Evolutionary conservation across 1,140 invertebrate species (phyloP).

Genomic region (Apis laboriosa): DNA sequence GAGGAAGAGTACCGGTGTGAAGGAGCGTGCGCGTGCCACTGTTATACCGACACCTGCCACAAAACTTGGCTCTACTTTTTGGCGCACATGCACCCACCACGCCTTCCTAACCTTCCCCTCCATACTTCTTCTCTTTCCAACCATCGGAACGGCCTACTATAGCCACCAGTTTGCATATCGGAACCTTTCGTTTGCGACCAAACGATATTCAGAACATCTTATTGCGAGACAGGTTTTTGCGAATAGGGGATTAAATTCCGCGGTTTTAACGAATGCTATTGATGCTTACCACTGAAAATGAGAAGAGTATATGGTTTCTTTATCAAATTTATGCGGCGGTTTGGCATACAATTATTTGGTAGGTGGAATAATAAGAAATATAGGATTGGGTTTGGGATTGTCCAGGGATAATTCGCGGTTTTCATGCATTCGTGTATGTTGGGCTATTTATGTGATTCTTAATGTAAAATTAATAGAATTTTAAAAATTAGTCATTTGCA

Average conservation of each 20-base stretch:
- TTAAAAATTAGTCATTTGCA: too few relatives aligned
- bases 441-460: neutral
- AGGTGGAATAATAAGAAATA: neutral
- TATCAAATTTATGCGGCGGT: neutral
- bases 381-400: neutral
- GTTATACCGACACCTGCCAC: slow-evolving; percentile 69
- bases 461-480: neutral
- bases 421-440: neutral
- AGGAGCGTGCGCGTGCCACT: slow-evolving; percentile 69
- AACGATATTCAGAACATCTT: slow-evolving; percentile 22
- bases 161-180: slow-evolving; percentile 30
- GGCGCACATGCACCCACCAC: slow-evolving; percentile 64
- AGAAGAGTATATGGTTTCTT: neutral
- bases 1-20: slow-evolving; percentile 58
- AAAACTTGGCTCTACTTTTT: slow-evolving; percentile 68
- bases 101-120: slow-evolving; percentile 21
- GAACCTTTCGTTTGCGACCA: slow-evolving; percentile 18
- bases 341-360: neutral
- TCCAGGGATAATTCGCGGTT: neutral
- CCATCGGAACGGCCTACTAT: neutral
- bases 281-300: neutral
- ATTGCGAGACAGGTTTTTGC: neutral
- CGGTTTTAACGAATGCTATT: slow-evolving; percentile 4
- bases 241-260: slow-evolving; percentile 1
- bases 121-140: slow-evolving; percentile 18